Conservation (phyloP, 2,888 invertebrate genomes). For the Watsonalla binaria region DNA sequence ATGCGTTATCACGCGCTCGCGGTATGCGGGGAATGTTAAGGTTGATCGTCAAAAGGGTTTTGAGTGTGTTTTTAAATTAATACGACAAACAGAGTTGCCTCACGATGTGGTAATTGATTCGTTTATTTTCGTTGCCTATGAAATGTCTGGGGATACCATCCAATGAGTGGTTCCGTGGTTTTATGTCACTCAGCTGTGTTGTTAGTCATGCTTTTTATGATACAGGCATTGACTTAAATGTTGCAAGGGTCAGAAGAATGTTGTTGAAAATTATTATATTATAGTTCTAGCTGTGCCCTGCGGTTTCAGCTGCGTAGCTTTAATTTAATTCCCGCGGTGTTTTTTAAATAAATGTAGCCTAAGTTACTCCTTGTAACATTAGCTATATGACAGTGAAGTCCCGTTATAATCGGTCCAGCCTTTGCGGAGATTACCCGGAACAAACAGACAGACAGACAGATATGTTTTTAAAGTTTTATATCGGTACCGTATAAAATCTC, state of each 20-base stretch:
- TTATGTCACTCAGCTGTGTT: background rate
- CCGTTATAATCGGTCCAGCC: too few species aligned
- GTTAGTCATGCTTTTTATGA: background rate
- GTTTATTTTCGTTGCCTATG: slow-evolving; percentile 28
- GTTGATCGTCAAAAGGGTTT: slow-evolving; percentile 60
- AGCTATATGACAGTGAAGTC: too few species aligned
- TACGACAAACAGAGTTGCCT: slow-evolving; percentile 62
- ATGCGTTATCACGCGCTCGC: slow-evolving; percentile 51
- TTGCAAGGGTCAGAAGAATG: background rate
- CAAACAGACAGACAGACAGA: too few species aligned
- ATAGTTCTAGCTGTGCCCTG: too few species aligned
- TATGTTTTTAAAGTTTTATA: too few species aligned
- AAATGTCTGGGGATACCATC: slow-evolving; percentile 13
- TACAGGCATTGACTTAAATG: background rate
- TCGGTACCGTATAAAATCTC: too few species aligned
- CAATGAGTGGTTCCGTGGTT: background rate
- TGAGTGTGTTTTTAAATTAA: slow-evolving; percentile 68
- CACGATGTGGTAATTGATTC: slow-evolving; percentile 53
- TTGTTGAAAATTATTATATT: too few species aligned
- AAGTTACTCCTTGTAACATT: too few species aligned
- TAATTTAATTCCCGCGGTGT: too few species aligned
- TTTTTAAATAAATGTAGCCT: too few species aligned
- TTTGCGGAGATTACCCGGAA: too few species aligned
- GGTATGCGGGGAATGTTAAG: slow-evolving; percentile 66
- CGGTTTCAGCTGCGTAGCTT: too few species aligned